Conservation (phyloP, 1,140 invertebrate species). For the Zaprionus kolodkinae region DNA sequence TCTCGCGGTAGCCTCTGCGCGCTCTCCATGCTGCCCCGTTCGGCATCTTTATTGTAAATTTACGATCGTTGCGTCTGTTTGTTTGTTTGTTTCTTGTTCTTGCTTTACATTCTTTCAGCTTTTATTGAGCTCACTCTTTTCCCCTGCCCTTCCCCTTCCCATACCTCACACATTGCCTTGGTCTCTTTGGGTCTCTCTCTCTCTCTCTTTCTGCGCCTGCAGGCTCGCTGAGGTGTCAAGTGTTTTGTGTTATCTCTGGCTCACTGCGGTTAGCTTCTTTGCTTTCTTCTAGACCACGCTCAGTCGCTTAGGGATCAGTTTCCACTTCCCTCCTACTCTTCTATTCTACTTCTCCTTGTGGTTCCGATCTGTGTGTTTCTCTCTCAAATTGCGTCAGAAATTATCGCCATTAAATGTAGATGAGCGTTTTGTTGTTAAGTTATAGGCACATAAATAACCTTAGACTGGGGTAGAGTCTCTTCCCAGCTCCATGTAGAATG, state of each 20-base stretch:
- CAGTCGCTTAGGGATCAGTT: not conserved
- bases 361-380: slow-evolving; percentile 26
- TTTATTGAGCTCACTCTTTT: slow-evolving; percentile 53
- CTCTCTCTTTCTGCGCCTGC: slow-evolving; percentile 5
- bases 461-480: not conserved
- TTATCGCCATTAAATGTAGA: slow-evolving; percentile 82
- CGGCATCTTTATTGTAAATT: slow-evolving; percentile 58
- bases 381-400: slow-evolving; percentile 80
- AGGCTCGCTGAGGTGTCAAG: slow-evolving; percentile 69
- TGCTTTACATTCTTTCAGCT: slow-evolving; percentile 25
- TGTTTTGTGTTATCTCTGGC: slow-evolving; percentile 66
- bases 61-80: slow-evolving; percentile 70
- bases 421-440: slow-evolving; percentile 82
- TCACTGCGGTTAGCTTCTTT: slow-evolving; percentile 63
- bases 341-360: not conserved
- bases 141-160: not conserved
- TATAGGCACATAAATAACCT: slow-evolving; percentile 76
- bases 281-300: slow-evolving; percentile 51
- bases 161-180: slow-evolving; percentile 29
- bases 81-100: slow-evolving; percentile 2
- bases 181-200: no score
- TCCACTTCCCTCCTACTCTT: not conserved
- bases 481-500: slow-evolving; percentile 12
- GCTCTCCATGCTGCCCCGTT: not conserved
- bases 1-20: slow-evolving; percentile 21